phyloP scores from a whole-genome alignment of 2,888 invertebrate genomes.

The Diadromus collaris region DNA sequence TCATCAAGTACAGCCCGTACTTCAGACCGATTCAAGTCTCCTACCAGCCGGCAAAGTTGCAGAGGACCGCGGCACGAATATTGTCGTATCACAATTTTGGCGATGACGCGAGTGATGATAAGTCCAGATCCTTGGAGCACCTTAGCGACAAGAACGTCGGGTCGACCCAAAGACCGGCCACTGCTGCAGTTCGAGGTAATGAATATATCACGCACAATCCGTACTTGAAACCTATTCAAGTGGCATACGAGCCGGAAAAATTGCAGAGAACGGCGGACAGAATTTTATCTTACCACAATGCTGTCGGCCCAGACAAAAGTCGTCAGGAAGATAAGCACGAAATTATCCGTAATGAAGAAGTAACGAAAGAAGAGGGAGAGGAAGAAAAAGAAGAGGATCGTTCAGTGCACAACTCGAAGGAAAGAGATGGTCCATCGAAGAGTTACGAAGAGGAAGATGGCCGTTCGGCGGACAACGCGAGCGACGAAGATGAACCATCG shows the following conservation, averaged over 20 bases:
- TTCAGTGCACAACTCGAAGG: background rate
- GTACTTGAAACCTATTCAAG: constrained; percentile 70
- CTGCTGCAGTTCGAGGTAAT: constrained; percentile 31
- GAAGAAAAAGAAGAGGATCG: background rate
- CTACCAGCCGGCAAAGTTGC: constrained; percentile 67
- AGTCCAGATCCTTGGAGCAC: constrained; percentile 5
- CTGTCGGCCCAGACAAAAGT: background rate
- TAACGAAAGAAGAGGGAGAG: constrained; percentile 13
- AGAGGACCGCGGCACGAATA: constrained; percentile 61
- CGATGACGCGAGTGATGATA: constrained; percentile 5
- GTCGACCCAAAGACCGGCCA: constrained; percentile 4
- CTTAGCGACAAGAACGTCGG: constrained; percentile 9
- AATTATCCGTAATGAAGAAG: background rate
- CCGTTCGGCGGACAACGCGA: background rate
- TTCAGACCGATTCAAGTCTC: constrained; percentile 72
- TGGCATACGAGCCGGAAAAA: constrained; percentile 66
- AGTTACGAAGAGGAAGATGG: constrained; percentile 22
- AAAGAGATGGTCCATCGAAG: constrained; percentile 49
- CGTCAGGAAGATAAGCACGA: constrained; percentile 9
- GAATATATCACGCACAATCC: constrained; percentile 67
- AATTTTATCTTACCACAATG: constrained; percentile 43
- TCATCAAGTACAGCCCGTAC: constrained; percentile 69
- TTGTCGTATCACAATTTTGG: constrained; percentile 39
- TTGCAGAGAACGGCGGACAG: constrained; percentile 60
- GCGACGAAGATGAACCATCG: background rate